Base-by-base conservation (phyloP, 2,888 invertebrate genomes). In the Spodoptera picta region DNA sequence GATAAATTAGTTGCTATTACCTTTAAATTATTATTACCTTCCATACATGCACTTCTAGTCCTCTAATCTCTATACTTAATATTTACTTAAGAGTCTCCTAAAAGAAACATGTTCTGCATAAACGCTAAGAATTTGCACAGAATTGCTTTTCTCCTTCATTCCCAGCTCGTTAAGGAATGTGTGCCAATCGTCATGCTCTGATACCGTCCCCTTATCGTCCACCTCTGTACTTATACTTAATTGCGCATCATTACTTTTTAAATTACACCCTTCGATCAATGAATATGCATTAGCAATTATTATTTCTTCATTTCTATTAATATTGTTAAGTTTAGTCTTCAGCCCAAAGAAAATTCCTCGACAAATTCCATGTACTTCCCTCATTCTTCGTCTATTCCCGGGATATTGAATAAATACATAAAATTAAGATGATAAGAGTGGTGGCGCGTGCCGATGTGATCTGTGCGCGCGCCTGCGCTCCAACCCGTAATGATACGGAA, bases 401-500 rank as follows among this genome's bases (percentile, higher is more conserved):
- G 62, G 23, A 58, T 69, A 76, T 67, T 65, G 78, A 79, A 79
- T 78, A 78, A 76, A 78, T 78, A 76, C 79, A 78, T 78, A 79
- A 66, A 74, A 79, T 78, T 78, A 78, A 79, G 77, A 74, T 72
- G 77, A 78, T 77, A 79, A 71, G 67, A 60, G 71, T 59, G 69
- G 64, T 64, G 73, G 70, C 80, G 78, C 79, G 74, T 79, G 82
- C 78, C 73, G 79, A 80, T 80, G 80, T 72, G 74, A 79, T 78
- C 78, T 46, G 69, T 69, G 83, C 72, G 77, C 65, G 76, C 75
- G 78, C 81, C 75, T 73, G 73, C 70, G 56, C 67, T 67, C 73
- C 80, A 77, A 77, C 72, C 82, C 83, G 85, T 91, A 92, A 92
- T 91, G 90, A 89, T 91, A 88, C 89, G 90, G 90, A 91, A 91